Percentiles rank a stretch among this genome's conserved stretches.
Evolutionary conservation across 2,113 vertebrate genomes (phyloP).

Genomic region (Cynocephalus volans): DNA sequence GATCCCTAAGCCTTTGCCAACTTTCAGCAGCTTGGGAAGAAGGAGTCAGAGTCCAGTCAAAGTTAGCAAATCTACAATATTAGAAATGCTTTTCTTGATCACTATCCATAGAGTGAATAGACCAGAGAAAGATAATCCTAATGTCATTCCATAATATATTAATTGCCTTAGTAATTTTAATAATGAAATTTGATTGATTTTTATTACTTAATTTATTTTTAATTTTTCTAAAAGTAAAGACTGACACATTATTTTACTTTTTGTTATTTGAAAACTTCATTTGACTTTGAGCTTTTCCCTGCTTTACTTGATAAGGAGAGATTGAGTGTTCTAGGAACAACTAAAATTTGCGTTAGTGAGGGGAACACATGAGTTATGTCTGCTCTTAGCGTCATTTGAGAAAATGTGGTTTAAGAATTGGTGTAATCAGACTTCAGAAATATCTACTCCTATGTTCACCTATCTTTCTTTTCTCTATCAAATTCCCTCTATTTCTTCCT

Average conservation of each 20-base stretch:
- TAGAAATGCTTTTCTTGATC: background rate
- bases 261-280: conserved; percentile 27
- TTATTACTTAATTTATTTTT: background rate
- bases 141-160: conserved; percentile 4
- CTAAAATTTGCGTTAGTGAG: background rate
- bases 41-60: background rate
- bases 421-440: conserved; percentile 81
- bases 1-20: background rate
- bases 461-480: conserved; percentile 35
- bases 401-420: conserved; percentile 76
- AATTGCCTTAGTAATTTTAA: conserved; percentile 55
- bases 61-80: background rate
- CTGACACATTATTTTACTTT: background rate
- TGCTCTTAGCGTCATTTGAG: conserved; percentile 13
- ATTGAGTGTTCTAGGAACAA: background rate
- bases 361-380: background rate
- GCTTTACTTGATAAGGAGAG: background rate
- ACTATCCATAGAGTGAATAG: background rate
- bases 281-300: conserved; percentile 13
- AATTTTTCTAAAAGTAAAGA: background rate
- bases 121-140: conserved; percentile 3
- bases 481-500: conserved; percentile 61
- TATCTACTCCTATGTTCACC: conserved; percentile 46
- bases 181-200: background rate
- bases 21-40: background rate